Evolutionary conservation across 2,113 vertebrate genomes (phyloP).

Genomic region (Octodon degus): DNA sequence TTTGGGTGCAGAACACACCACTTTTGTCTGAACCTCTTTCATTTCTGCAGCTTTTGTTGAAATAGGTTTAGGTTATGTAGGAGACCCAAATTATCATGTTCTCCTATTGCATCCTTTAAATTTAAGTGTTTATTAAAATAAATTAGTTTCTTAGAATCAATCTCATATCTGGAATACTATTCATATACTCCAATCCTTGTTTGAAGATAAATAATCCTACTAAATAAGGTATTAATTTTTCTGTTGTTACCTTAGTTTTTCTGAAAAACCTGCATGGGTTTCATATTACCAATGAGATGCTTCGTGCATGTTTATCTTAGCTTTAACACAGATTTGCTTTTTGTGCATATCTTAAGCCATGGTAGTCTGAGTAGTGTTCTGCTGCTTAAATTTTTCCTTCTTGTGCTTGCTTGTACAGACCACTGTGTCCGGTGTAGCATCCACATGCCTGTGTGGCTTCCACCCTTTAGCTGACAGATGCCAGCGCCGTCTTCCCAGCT

Average conservation of each 20-base stretch:
- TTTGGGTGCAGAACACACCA: neutral
- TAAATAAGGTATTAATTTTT: neutral
- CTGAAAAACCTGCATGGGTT: neutral
- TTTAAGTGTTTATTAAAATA: neutral
- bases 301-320: neutral
- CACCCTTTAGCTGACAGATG: rapidly evolving
- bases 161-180: neutral
- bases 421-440: neutral
- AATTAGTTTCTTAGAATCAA: neutral
- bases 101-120: neutral
- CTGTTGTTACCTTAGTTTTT: neutral
- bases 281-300: neutral
- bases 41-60: neutral
- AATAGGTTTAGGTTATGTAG: neutral
- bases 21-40: neutral
- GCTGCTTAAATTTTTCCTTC: neutral
- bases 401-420: neutral
- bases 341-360: neutral
- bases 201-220: neutral
- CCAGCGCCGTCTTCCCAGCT: too few relatives aligned
- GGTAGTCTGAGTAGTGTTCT: rapidly evolving
- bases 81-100: neutral
- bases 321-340: neutral
- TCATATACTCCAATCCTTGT: rapidly evolving
- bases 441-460: neutral